Evolutionary conservation across 2,113 vertebrate species (phyloP).

Genomic region (Macquaria ambigua): DNA sequence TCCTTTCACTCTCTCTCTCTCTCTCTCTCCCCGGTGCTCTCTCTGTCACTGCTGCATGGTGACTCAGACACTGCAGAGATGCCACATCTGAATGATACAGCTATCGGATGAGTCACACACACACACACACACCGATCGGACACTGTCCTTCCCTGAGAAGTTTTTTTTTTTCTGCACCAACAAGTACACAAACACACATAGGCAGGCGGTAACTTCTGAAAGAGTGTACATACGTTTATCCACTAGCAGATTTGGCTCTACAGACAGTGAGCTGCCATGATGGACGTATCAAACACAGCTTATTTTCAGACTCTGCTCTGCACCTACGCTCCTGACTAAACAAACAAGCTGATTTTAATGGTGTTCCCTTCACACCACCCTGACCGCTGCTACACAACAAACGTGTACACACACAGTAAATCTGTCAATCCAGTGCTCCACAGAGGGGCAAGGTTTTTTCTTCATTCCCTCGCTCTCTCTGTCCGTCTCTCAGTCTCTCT

Average conservation of each 20-base stretch:
- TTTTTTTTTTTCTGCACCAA: constrained; percentile 20
- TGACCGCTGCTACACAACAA: constrained; percentile 55
- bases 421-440: constrained; percentile 68
- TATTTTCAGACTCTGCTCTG: constrained; percentile 48
- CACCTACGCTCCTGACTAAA: constrained; percentile 43
- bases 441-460: constrained; percentile 48
- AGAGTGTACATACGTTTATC: neutral
- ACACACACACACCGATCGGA: constrained; percentile 17
- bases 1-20: constrained; percentile 11
- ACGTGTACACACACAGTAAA: constrained; percentile 42
- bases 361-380: constrained; percentile 48
- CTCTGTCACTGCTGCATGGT: constrained; percentile 80
- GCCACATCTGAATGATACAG: constrained; percentile 73
- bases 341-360: constrained; percentile 65
- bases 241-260: neutral
- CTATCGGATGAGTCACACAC: constrained; percentile 77
- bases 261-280: constrained; percentile 44
- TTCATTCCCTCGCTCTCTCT: constrained; percentile 48
- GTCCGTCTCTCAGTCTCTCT: constrained; percentile 71
- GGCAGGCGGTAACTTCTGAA: neutral
- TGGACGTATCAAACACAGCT: constrained; percentile 31
- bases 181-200: neutral
- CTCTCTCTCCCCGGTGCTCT: constrained; percentile 38
- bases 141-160: constrained; percentile 48
- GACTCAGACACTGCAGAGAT: constrained; percentile 84